Evolutionary conservation across 2,797 vertebrate genomes (phyloP).

Genomic region (Xenops minutus): DNA sequence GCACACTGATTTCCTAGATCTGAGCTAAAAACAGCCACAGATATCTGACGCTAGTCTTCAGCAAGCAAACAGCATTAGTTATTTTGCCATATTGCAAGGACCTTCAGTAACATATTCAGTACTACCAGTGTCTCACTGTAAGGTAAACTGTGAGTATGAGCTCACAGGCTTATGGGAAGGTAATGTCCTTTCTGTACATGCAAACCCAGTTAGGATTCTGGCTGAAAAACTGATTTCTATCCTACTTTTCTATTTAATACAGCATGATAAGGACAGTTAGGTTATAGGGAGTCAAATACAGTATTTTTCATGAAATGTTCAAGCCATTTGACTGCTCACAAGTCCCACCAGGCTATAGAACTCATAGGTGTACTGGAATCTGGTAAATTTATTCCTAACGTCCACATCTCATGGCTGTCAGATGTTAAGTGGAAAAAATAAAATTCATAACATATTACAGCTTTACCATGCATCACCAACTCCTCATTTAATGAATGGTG

Average conservation of each 20-base stretch:
- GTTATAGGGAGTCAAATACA: not conserved
- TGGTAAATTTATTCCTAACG: not conserved
- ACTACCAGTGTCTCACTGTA: not conserved
- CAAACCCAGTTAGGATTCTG: not conserved
- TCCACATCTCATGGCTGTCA: not conserved
- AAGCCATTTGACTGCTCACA: not conserved
- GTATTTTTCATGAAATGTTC: not conserved
- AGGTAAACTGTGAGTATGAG: not conserved
- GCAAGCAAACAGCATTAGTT: not conserved
- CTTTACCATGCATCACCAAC: not conserved
- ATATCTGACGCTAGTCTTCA: not conserved
- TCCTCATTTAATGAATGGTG: not conserved
- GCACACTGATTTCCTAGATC: not conserved
- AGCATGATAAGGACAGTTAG: not conserved
- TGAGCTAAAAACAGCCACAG: not conserved
- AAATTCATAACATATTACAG: not conserved
- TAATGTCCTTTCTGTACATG: not conserved
- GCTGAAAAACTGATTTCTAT: not conserved
- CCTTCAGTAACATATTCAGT: not conserved
- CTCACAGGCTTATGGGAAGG: not conserved
- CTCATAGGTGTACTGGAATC: not conserved
- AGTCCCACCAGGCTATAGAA: not conserved
- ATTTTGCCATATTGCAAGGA: not conserved
- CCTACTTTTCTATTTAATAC: not conserved
- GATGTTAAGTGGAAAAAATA: rapidly evolving